These are phyloP conservation scores for Lycia hirtaria DNA, from an alignment of 2,888 invertebrate species.

Conservation along the genomic window DNA sequence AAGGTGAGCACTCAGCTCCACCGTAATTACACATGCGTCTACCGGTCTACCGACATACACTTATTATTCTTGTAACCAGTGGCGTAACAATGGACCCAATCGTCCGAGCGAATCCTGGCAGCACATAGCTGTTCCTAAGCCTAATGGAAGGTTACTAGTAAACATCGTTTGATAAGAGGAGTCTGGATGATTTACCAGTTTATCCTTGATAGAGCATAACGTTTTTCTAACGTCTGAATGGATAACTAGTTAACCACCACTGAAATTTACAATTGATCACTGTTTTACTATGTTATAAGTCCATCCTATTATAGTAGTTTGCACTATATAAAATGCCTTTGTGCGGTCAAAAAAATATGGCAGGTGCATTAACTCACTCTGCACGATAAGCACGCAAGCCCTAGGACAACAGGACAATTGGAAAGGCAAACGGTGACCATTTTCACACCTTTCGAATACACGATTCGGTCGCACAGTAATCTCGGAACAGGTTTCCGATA, in stretches of 20 bases:
- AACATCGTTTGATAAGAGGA: background rate
- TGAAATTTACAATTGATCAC: background rate
- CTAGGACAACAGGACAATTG: conserved; percentile 41
- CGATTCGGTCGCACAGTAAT: conserved; percentile 42
- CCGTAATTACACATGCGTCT: conserved; percentile 80
- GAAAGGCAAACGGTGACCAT: conserved; percentile 51
- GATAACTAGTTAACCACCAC: no score
- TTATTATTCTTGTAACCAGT: conserved; percentile 42
- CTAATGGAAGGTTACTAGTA: background rate
- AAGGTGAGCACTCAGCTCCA: conserved; percentile 76
- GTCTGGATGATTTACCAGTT: no score
- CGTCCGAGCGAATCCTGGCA: conserved; percentile 1
- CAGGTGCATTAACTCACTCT: background rate
- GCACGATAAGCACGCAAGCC: background rate
- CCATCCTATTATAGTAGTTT: background rate
- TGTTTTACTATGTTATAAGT: background rate
- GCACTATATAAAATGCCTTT: no score
- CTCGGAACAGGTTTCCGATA: conserved; percentile 53
- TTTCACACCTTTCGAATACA: conserved; percentile 59
- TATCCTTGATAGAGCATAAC: no score
- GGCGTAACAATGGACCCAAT: conserved; percentile 30
- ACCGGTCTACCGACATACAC: conserved; percentile 71
- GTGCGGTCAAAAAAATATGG: no score
- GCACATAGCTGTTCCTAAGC: background rate
- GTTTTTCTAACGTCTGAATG: no score